Conservation (phyloP, 2,888 invertebrate species). For the Mechanitis mazaeus region DNA sequence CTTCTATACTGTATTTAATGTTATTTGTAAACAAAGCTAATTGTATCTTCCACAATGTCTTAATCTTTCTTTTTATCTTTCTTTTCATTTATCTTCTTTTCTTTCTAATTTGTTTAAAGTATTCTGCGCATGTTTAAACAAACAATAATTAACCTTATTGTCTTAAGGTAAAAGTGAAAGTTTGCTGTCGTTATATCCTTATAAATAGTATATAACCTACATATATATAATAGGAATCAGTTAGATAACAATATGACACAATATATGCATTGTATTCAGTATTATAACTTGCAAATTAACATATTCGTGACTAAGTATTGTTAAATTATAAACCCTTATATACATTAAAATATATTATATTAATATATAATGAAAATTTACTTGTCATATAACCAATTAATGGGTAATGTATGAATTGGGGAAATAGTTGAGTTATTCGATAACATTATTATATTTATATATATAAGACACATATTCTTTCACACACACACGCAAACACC, state of each 20-base stretch:
- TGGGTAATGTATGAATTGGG: no score
- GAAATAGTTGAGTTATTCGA: no score
- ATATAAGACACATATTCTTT: no score
- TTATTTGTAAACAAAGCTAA: not conserved
- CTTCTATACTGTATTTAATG: no score
- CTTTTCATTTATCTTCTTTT: no score
- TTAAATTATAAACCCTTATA: not conserved
- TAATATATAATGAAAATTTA: no score
- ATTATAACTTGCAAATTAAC: constrained; percentile 12
- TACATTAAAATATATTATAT: not conserved
- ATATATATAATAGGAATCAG: constrained; percentile 35
- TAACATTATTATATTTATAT: no score
- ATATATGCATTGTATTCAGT: constrained; percentile 26
- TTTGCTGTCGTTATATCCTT: constrained; percentile 39
- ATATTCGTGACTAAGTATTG: not conserved
- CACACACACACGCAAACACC: no score
- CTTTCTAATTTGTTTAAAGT: no score
- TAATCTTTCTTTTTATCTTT: constrained; percentile 19
- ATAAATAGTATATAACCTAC: constrained; percentile 42
- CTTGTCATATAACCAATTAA: no score
- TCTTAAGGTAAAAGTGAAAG: constrained; percentile 51
- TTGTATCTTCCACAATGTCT: constrained; percentile 7
- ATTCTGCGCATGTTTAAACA: no score
- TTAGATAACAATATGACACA: constrained; percentile 43
- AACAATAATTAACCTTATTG: not conserved